Percentiles rank a stretch among this genome's conserved stretches.
Conservation (phyloP, 2,113 vertebrate genomes). For the Hemicordylus capensis region DNA sequence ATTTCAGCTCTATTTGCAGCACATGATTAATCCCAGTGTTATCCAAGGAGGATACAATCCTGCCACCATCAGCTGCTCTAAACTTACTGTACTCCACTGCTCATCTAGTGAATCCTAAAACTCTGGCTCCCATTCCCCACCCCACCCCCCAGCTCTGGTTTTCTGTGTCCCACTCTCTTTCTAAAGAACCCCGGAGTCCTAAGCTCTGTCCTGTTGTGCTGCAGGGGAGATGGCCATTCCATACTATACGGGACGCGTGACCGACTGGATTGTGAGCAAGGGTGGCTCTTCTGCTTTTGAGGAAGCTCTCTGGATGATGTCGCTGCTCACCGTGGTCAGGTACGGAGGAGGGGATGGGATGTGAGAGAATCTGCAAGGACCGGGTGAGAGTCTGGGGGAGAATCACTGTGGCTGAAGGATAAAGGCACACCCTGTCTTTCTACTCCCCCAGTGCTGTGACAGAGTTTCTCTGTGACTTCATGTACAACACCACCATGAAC, state of each 20-base stretch:
- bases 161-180: too few relatives aligned
- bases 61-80: background rate
- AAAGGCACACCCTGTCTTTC: rapidly evolving
- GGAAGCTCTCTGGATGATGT: slow-evolving; percentile 74
- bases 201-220: too few relatives aligned
- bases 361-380: rapidly evolving
- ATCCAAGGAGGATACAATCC: background rate
- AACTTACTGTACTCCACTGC: background rate
- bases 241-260: slow-evolving; percentile 83
- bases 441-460: slow-evolving; percentile 46
- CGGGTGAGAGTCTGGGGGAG: rapidly evolving
- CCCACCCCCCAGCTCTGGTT: rapidly evolving
- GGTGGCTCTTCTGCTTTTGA: slow-evolving; percentile 66
- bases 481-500: slow-evolving; percentile 54
- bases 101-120: background rate
- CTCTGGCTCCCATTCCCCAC: too few relatives aligned
- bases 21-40: too few relatives aligned
- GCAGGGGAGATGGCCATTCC: slow-evolving; percentile 88
- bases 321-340: slow-evolving; percentile 78
- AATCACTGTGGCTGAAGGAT: background rate
- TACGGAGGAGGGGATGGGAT: slow-evolving; percentile 39
- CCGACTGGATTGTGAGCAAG: slow-evolving; percentile 81
- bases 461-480: slow-evolving; percentile 50
- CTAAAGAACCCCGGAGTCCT: background rate
- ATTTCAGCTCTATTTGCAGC: too few relatives aligned